phyloP scores from a whole-genome alignment of 1,140 invertebrate genomes.

The Drosophila kikkawai region DNA sequence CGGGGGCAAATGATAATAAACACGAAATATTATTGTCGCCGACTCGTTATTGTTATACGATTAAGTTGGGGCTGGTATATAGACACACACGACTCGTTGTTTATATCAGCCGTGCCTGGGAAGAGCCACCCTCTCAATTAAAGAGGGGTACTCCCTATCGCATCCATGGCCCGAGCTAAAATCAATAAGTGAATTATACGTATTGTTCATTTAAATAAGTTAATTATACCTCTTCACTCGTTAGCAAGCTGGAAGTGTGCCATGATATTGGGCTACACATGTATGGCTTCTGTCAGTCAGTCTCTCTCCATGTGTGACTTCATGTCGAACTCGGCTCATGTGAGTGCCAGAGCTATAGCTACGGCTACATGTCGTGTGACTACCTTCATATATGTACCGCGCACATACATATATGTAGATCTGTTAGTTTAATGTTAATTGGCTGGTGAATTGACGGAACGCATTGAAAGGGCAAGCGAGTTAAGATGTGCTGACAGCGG shows the following conservation, averaged over 20 bases:
- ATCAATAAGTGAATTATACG: constrained; percentile 24
- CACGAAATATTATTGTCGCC: constrained; percentile 54
- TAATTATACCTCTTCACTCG: constrained; percentile 10
- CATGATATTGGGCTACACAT: constrained; percentile 15
- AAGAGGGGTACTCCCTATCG: constrained; percentile 3
- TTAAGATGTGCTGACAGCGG: constrained; percentile 19
- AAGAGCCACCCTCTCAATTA: constrained; percentile 6
- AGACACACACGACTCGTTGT: background rate
- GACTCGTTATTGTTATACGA: constrained; percentile 57
- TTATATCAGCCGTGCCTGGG: background rate
- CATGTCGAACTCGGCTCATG: constrained; percentile 26
- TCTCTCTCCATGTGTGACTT: constrained; percentile 30
- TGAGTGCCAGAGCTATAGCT: constrained; percentile 21
- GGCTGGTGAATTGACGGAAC: constrained; percentile 55
- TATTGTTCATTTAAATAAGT: constrained; percentile 23
- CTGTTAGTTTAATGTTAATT: constrained; percentile 70
- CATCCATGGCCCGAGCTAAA: constrained; percentile 4
- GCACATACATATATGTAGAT: constrained; percentile 9
- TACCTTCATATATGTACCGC: background rate
- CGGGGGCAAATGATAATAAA: constrained; percentile 60
- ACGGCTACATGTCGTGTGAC: constrained; percentile 19
- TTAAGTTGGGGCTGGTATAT: constrained; percentile 18
- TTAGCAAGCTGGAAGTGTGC: constrained; percentile 18
- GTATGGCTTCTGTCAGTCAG: constrained; percentile 25
- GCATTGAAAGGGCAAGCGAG: constrained; percentile 19